phyloP scores from a whole-genome alignment of 2,888 invertebrate genomes.

The Hoplodrina ambigua region DNA sequence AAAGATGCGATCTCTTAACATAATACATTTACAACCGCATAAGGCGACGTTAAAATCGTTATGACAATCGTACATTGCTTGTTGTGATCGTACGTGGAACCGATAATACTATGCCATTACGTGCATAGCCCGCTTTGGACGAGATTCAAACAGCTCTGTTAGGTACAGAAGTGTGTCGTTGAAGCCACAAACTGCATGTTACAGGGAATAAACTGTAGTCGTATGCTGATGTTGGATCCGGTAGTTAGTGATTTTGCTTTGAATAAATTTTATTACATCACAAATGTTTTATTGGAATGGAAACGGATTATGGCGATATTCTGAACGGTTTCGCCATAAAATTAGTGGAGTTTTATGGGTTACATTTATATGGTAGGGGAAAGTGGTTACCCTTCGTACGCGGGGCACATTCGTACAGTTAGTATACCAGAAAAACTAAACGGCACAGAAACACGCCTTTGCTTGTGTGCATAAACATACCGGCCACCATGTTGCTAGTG shows the following conservation, averaged over 20 bases:
- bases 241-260: constrained; percentile 59
- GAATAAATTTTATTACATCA: constrained; percentile 56
- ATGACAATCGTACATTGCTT: constrained; percentile 66
- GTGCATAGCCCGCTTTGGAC: constrained; percentile 68
- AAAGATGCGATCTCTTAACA: constrained; percentile 3
- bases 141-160: constrained; percentile 72
- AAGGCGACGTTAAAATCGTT: constrained; percentile 43
- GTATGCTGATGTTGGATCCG: constrained; percentile 64
- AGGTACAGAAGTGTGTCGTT: constrained; percentile 67
- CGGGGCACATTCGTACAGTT: too few species aligned
- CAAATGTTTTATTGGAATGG: constrained; percentile 50
- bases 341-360: constrained; percentile 51
- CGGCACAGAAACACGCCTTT: too few species aligned
- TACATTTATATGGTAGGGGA: constrained; percentile 45
- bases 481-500: too few species aligned
- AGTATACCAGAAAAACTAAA: too few species aligned
- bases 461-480: too few species aligned
- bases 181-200: constrained; percentile 71
- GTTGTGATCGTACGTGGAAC: constrained; percentile 65
- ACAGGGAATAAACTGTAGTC: constrained; percentile 60
- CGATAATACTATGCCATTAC: constrained; percentile 68
- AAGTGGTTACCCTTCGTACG: too few species aligned
- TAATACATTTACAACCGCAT: constrained; percentile 32
- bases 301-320: constrained; percentile 48
- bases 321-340: constrained; percentile 52